phyloP scores from a whole-genome alignment of 2,797 vertebrate genomes.

The Molothrus aeneus region DNA sequence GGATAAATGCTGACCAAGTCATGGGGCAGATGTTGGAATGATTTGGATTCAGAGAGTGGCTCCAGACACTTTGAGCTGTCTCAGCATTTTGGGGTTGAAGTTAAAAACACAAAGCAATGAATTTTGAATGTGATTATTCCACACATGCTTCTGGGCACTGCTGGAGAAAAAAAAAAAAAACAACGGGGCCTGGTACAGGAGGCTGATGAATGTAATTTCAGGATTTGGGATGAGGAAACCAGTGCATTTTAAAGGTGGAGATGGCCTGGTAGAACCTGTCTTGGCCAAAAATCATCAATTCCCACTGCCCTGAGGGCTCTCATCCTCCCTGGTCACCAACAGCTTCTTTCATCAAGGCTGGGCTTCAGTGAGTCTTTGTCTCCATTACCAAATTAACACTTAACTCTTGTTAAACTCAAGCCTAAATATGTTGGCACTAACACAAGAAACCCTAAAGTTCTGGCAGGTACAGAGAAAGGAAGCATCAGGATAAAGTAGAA shows the following conservation, averaged over 20 bases:
- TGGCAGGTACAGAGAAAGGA: background rate
- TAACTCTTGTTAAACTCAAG: background rate
- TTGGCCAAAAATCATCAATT: background rate
- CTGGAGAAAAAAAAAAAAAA: background rate
- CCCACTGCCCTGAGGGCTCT: background rate
- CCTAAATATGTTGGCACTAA: background rate
- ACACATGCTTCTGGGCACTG: background rate
- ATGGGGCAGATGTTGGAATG: background rate
- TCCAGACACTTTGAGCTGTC: slow-evolving; percentile 1
- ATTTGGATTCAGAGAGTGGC: background rate
- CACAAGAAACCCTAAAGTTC: background rate
- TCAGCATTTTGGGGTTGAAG: slow-evolving; percentile 14
- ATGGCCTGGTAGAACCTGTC: background rate
- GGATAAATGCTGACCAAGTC: background rate
- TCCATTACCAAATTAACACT: background rate
- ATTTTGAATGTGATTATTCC: background rate
- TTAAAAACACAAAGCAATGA: slow-evolving; percentile 47
- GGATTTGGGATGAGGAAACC: background rate
- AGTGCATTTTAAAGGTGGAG: background rate
- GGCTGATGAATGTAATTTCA: background rate
- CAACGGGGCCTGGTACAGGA: background rate
- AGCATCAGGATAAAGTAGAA: background rate
- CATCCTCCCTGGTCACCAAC: no score
- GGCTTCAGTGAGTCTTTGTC: accelerated
- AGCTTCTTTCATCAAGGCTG: background rate